Evolutionary conservation across 2,888 invertebrate genomes (phyloP), one percentile per base, ranked within the genome.

Genomic region (Halocaridina rubra): DNA sequence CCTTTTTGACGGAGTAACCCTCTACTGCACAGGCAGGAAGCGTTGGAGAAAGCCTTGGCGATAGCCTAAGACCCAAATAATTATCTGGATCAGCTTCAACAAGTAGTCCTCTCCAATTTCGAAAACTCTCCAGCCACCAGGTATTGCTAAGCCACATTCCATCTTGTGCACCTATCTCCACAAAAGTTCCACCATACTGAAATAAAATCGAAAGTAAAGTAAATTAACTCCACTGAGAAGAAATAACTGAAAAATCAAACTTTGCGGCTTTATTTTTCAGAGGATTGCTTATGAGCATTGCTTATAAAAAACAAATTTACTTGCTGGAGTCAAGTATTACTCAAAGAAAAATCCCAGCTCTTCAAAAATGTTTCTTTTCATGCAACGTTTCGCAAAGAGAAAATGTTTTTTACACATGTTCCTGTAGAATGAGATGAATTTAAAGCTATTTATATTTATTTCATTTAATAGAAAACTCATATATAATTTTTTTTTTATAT

Each of bases 101-200:
- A 24, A 80, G 39, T 29, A 80, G n/a, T n/a, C 80, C 80, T 10
- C 61, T 19, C 80, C 80, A 80, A 16, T 72, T 72, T 22, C 22
- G 57, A 13, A 8, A 32, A 1, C 59, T 59, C 72, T 80, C 72
- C 72, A 80, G 72, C 72, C 80, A 72, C 72, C 72, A 80, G 1
- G 59, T 80, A 61, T 80, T 80, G 19, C 80, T 80, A 16, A 80
- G 39, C 80, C 80, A 80, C 13, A 72, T 19, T 5, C 80, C 80
- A 24, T 80, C 80, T 29, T 80, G 72, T 0, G 80, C 80, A 4
- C 80, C 80, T 1, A 80, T 61, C 33, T 80, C 80, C 71, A 80
- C 80, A 39, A 80, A 80, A 27, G 72, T 61, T 0, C 80, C 80
- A 19, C 53, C 72, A 10, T 7, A 32, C 72, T 72, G 29, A 16